Evolutionary conservation across 2,113 vertebrate species (phyloP).

Genomic region (Cromileptes altivelis): DNA sequence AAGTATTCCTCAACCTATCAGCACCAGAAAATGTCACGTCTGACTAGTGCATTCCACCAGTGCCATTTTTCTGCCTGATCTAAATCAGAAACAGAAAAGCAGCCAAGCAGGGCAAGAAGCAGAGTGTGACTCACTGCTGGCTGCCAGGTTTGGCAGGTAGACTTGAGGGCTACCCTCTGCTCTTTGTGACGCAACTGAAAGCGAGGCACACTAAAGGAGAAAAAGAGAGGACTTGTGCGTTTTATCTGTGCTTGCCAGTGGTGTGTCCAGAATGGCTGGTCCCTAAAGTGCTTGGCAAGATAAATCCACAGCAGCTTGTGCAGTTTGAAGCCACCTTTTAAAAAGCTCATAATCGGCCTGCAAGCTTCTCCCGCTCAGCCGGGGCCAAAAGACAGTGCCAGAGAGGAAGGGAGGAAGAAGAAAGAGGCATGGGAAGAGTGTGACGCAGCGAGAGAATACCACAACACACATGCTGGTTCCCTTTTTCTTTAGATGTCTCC

Average conservation of each 20-base stretch:
- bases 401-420: background rate
- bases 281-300: slow-evolving; percentile 41
- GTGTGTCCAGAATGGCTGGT: slow-evolving; percentile 30
- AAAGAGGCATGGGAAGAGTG: slow-evolving; percentile 9
- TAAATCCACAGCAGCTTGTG: slow-evolving; percentile 47
- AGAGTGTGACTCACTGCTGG: slow-evolving; percentile 57
- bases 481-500: slow-evolving; percentile 11
- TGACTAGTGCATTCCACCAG: slow-evolving; percentile 1
- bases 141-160: slow-evolving; percentile 59
- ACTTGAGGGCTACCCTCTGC: slow-evolving; percentile 61
- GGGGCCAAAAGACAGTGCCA: slow-evolving; percentile 15
- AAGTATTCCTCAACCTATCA: background rate
- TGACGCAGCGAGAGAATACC: slow-evolving; percentile 8
- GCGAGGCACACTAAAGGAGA: slow-evolving; percentile 16
- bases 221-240: background rate
- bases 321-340: slow-evolving; percentile 41
- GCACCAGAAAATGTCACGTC: background rate
- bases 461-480: slow-evolving; percentile 2
- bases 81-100: slow-evolving; percentile 27
- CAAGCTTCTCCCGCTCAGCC: slow-evolving; percentile 6
- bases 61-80: slow-evolving; percentile 19
- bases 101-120: slow-evolving; percentile 21
- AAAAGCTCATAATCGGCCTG: slow-evolving; percentile 31
- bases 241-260: slow-evolving; percentile 51
- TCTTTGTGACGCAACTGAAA: slow-evolving; percentile 51